A percentile compares a stretch with the other conserved stretches of the same genome.
phyloP scores from a whole-genome alignment of 1,140 invertebrate species.

The Lepidurus apus region DNA sequence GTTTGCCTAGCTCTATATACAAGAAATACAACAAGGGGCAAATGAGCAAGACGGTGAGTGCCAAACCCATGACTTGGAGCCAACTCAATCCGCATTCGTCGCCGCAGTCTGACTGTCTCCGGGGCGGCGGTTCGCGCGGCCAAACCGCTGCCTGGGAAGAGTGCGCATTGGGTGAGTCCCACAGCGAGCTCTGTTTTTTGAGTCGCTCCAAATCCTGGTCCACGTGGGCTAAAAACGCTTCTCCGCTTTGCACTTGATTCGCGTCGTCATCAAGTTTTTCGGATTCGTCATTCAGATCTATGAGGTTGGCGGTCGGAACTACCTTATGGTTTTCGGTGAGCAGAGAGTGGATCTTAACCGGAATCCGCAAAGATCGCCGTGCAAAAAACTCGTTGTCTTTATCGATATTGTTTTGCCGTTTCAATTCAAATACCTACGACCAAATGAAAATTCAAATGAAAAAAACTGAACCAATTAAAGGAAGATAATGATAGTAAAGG shows the following conservation, averaged over 20 bases:
- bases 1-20: constrained; percentile 30
- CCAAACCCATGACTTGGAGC: constrained; percentile 30
- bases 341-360: constrained; percentile 27
- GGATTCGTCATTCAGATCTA: background rate
- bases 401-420: constrained; percentile 28
- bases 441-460: background rate
- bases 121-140: background rate
- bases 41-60: constrained; percentile 24
- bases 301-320: background rate
- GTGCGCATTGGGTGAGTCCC: background rate
- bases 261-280: background rate
- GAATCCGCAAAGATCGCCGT: constrained; percentile 25
- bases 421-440: constrained; percentile 31
- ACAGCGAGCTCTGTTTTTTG: constrained; percentile 26
- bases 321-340: constrained; percentile 18
- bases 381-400: constrained; percentile 33
- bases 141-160: background rate
- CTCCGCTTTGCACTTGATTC: background rate
- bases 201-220: constrained; percentile 32
- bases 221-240: constrained; percentile 28
- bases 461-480: background rate
- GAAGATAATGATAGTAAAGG: background rate
- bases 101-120: constrained; percentile 25
- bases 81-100: constrained; percentile 32
- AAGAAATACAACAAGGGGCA: constrained; percentile 32